Evolutionary conservation across 2,888 invertebrate genomes (phyloP), one percentile per base, ranked within the genome.

Genomic region (Eumacrocentrus americanus): DNA sequence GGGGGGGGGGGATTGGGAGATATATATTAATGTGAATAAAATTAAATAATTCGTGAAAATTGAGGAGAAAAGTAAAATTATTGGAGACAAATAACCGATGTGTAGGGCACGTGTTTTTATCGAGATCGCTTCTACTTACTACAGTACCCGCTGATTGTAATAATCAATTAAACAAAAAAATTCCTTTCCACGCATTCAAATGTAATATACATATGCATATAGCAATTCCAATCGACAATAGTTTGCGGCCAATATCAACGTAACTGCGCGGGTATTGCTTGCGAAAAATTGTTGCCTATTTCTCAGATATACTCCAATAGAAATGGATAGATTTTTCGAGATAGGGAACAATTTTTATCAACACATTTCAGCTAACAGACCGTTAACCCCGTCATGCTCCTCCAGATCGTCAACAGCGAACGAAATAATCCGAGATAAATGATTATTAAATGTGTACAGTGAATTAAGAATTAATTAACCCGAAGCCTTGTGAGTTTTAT

Each of bases 1-100:
- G 22, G 47, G 14, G 7, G 44, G 29, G 40, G 12, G 44, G 16
- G 9, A 35, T 51, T 48, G 55, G 35, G 50, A 48, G 23, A 34
- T 42, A 38, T 25, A 46, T 56, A 56, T 47, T 38, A 22, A 52
- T 37, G 22, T 52, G 42, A 34, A 35, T 50, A 25, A 44, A 38
- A 35, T 34, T 29, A 25, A 54, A 50, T 53, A 62, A 52, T 56
- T 40, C 12, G 47, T 23, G 14, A 55, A 47, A 63, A 55, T 34
- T 40, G 14, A 62, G 16, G 48, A 48, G 40, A 50, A 44, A 40
- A 23, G 35, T 18, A 48, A 38, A 64, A 72, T 66, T 72, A 71
- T 72, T 71, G 65, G 71, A 70, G n/a, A 66, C 73, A 75, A 76
- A 72, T 71, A 71, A 75, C 75, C 70, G 72, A 76, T 76, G 76